phyloP scores from a whole-genome alignment of 2,888 invertebrate species.

The Acleris emargana region DNA sequence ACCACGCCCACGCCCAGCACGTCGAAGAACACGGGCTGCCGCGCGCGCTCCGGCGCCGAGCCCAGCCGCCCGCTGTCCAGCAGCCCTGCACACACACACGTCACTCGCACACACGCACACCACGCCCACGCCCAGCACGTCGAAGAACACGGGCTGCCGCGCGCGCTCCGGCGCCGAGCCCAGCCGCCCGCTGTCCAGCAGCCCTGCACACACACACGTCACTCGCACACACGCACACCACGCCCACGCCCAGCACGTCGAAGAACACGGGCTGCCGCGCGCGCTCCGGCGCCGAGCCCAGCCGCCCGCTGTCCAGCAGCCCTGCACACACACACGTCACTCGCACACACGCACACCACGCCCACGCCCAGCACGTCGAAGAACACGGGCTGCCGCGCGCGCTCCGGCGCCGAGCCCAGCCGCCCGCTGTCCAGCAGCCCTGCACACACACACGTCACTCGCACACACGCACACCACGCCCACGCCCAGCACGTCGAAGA shows the following conservation, averaged over 20 bases:
- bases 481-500: conserved; percentile 92
- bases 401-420: no score
- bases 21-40: conserved; percentile 90
- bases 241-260: conserved; percentile 91
- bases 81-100: conserved; percentile 46
- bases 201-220: conserved; percentile 42
- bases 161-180: conserved; percentile 43
- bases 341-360: no score
- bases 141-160: conserved; percentile 88
- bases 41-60: conserved; percentile 43
- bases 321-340: conserved; percentile 42
- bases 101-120: conserved; percentile 83
- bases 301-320: conserved; percentile 49
- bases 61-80: conserved; percentile 50
- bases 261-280: conserved; percentile 87
- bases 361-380: conserved; percentile 63
- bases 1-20: conserved; percentile 91
- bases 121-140: conserved; percentile 90
- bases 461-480: no score
- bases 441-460: conserved; percentile 85
- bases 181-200: conserved; percentile 52
- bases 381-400: conserved; percentile 48
- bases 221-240: conserved; percentile 84
- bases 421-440: no score
- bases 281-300: conserved; percentile 46